Evolutionary conservation across 1,140 invertebrate species (phyloP).

Genomic region (Ceratina calcarata): DNA sequence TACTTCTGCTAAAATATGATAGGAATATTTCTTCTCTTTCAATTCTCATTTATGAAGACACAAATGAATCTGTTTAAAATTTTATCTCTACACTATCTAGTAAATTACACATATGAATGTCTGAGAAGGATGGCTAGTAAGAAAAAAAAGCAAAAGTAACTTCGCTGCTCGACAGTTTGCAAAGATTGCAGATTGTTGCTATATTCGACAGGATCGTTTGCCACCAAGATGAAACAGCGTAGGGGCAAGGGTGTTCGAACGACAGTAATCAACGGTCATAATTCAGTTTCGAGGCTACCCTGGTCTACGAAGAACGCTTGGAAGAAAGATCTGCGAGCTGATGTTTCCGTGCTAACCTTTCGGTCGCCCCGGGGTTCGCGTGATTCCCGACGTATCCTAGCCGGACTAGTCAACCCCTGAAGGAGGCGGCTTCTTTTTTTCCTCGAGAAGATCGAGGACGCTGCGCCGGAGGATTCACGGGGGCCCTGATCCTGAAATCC

Average conservation of each 20-base stretch:
- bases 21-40: no score
- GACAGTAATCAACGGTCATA: slow-evolving; percentile 44
- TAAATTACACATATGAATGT: no score
- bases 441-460: slow-evolving; percentile 70
- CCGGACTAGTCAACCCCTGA: slow-evolving; percentile 63
- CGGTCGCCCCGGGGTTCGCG: slow-evolving; percentile 66
- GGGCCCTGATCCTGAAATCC: slow-evolving; percentile 76
- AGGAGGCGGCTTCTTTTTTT: slow-evolving; percentile 35
- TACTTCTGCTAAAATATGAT: no score
- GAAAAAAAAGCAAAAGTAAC: no score
- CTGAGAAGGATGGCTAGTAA: no score
- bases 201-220: not conserved
- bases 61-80: no score
- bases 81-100: no score
- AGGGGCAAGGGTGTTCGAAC: not conserved
- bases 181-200: not conserved
- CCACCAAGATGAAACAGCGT: slow-evolving; percentile 2
- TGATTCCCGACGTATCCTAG: slow-evolving; percentile 73
- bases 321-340: slow-evolving; percentile 50
- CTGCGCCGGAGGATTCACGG: slow-evolving; percentile 73
- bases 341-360: slow-evolving; percentile 64
- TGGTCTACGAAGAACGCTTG: not conserved
- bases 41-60: no score
- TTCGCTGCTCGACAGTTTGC: no score
- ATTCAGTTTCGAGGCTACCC: slow-evolving; percentile 40